A percentile compares a stretch with the other conserved stretches of the same genome.
Conservation (phyloP, 2,113 vertebrate genomes). For the Bombycilla garrulus region DNA sequence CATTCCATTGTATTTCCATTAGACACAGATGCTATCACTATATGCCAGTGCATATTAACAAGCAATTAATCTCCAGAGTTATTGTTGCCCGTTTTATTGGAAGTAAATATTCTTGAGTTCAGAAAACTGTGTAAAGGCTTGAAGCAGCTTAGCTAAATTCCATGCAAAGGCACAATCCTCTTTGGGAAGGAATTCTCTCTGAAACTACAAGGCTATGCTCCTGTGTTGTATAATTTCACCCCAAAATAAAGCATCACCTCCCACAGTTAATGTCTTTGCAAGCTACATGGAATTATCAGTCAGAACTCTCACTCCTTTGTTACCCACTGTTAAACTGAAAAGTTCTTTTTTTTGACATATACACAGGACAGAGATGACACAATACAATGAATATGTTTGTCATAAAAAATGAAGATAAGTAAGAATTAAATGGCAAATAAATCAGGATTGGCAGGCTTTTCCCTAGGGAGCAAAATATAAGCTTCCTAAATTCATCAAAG, state of each 20-base stretch:
- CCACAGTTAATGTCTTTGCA: constrained; percentile 19
- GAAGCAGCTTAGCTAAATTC: background rate
- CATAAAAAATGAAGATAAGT: constrained; percentile 67
- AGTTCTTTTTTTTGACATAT: constrained; percentile 41
- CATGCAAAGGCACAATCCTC: background rate
- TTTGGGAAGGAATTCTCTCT: background rate
- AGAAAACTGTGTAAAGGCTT: background rate
- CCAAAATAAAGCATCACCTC: background rate
- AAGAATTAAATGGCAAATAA: constrained; percentile 67
- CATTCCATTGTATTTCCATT: background rate
- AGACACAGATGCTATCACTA: constrained; percentile 28
- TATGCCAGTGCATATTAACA: background rate
- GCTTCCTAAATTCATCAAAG: constrained; percentile 55
- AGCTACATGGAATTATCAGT: constrained; percentile 39
- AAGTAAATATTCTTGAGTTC: background rate
- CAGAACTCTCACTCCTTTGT: constrained; percentile 24
- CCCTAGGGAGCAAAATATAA: constrained; percentile 27
- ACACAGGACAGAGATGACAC: constrained; percentile 64
- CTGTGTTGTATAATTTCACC: background rate
- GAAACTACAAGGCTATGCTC: background rate
- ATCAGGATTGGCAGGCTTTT: constrained; percentile 58
- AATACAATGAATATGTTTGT: constrained; percentile 68
- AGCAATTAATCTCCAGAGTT: constrained; percentile 38
- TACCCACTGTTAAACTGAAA: constrained; percentile 53
- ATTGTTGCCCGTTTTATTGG: background rate